Evolutionary conservation across 2,113 vertebrate genomes (phyloP).

Genomic region (Petromus typicus): DNA sequence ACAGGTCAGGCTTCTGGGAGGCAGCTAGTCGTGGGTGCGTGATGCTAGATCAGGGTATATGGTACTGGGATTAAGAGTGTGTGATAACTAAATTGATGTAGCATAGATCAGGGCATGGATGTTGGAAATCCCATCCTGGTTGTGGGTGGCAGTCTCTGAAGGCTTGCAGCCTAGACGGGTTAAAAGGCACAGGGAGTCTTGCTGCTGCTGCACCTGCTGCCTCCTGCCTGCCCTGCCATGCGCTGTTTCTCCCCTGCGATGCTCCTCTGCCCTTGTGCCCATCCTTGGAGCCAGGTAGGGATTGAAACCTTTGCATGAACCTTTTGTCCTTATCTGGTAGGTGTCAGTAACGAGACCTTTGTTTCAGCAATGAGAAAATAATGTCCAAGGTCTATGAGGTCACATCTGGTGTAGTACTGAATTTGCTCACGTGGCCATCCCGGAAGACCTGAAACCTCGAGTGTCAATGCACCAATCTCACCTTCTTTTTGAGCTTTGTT

Average conservation of each 20-base stretch:
- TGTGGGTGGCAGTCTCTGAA: neutral
- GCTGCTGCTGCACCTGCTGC: neutral
- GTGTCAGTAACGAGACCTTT: neutral
- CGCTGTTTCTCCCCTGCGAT: too few species aligned
- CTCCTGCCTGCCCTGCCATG: too few species aligned
- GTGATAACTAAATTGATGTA: neutral
- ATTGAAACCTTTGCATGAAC: neutral
- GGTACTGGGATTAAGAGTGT: neutral
- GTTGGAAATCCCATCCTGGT: neutral
- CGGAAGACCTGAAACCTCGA: neutral
- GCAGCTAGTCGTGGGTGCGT: neutral
- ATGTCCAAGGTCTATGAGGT: neutral
- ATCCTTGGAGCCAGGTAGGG: neutral
- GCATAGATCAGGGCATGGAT: neutral
- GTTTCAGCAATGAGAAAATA: neutral
- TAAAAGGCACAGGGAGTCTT: neutral
- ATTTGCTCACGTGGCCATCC: neutral
- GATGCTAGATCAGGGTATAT: too few species aligned
- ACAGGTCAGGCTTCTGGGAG: neutral
- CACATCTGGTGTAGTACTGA: neutral
- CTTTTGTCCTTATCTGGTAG: neutral
- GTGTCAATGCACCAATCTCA: constrained; percentile 58
- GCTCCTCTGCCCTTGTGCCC: too few species aligned
- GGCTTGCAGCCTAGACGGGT: neutral
- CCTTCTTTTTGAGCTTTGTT: constrained; percentile 85